Base-by-base conservation (phyloP, 1,140 invertebrate genomes). In the Parasteatoda tepidariorum region DNA sequence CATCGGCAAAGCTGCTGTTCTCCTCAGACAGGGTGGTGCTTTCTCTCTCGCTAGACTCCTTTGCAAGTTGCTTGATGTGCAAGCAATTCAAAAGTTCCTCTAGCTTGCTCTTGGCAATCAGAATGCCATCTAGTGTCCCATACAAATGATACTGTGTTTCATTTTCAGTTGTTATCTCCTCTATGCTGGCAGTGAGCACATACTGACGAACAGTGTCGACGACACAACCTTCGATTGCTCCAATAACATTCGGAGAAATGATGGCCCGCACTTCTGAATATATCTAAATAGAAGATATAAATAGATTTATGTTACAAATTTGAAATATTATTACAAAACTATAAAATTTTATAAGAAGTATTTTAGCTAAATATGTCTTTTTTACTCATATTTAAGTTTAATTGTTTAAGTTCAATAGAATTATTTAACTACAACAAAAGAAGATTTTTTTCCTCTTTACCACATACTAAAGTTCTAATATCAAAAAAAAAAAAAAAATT, bases 211-310 rank as follows among this genome's bases (percentile, higher is more conserved):
- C 34, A 24, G 64, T 66, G 22, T 84, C 83, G 18, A 68, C 13
- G n/a, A 78, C 73, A 33, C 54, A 31, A 3, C 64, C 66, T 24
- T 68, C 64, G n/a, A 84, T 76, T 5, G 73, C 73, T 31, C 62
- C 33, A 3, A 84, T 28, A 2, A 84, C 71, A 31, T 59, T 55
- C 24, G 73, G 3, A n/a, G 71, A 76, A 2, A 84, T 11, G 2
- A 48, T 84, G 13, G 83, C 83, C 62, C 70, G 31, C 26, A 84
- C 83, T 61, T 84, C 71, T 2, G 71, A 76, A 54, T 66, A 84
- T n/a, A 84, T 62, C 83, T 84, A 55, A 30, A 55, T 34, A 26
- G 26, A 26, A 57, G 59, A 73, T n/a, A n/a, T 71, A 2, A 48
- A 48, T 48, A n/a, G n/a, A n/a, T n/a, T n/a, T n/a, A n/a, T n/a